Evolutionary conservation across 2,113 vertebrate genomes (phyloP), one percentile per base, ranked within the genome.

Genomic region (Pyxicephalus adspersus): DNA sequence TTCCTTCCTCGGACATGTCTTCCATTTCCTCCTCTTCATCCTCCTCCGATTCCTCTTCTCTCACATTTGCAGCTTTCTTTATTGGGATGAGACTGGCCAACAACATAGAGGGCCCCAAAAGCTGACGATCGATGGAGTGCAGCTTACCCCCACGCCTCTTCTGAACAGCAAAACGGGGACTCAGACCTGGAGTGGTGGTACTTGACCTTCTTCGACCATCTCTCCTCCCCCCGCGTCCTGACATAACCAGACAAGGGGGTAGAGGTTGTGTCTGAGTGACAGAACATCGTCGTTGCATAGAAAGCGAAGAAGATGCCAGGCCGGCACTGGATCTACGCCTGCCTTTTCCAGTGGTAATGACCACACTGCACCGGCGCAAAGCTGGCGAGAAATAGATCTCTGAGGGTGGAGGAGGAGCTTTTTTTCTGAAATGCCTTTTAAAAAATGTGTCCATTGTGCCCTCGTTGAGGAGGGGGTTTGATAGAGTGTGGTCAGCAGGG

Each of bases 381-480:
- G 61, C 67, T 82, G 71, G 65, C 74, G 82, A 0, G 68, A 31
- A 57, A 4, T 22, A 18, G n/a, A 70, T 68, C 84, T 85, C 2
- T 4, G 61, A 20, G 23, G 68, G 60, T 19, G 70, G 84, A 19
- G 84, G 73, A 0, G 0, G 80, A 1, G 66, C 80, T 86, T 94
- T 92, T 86, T 85, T 26, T 73, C 87, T 87, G 57, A 98, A 97
- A 81, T 93, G 96, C 38, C 91, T 92, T 75, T 91, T 92, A 84
- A 97, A 95, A 89, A 98, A 98, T 38, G 89, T 91, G 82, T 96
- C 95, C 96, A 98, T 97, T 68, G 38, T 60, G 67, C 64, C 66
- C 29, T 51, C 20, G 29, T 29, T 25, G 34, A 19, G 19, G 67
- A 74, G 64, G 18, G 75, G 84, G 64, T 64, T 50, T 55, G 78